A percentile compares a stretch with the other conserved stretches of the same genome.
phyloP scores from a whole-genome alignment of 2,113 vertebrate species.

The Trachemys scripta region DNA sequence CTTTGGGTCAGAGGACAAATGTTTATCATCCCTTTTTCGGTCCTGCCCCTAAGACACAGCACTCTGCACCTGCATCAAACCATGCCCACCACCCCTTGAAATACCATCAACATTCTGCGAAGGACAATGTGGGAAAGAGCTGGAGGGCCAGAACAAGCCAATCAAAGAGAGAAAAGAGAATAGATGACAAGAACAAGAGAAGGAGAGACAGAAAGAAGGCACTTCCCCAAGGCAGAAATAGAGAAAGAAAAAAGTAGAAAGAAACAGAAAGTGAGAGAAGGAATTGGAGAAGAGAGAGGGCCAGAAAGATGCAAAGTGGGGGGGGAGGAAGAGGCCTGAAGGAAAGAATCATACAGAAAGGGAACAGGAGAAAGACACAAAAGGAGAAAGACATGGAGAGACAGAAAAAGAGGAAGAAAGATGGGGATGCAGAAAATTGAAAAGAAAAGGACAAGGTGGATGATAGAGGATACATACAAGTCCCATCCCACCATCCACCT shows the following conservation, averaged over 20 bases:
- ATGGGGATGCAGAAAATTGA: not conserved
- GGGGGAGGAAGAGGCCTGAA: not conserved
- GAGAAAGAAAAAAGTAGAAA: not conserved
- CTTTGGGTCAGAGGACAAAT: not conserved
- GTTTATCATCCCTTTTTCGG: not conserved
- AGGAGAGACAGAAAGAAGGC: not conserved
- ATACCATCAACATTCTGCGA: conserved; percentile 41
- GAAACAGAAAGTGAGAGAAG: not conserved
- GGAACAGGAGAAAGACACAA: not conserved
- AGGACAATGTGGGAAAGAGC: conserved; percentile 36
- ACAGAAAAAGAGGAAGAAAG: not conserved
- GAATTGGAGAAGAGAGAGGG: not conserved
- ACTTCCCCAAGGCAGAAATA: not conserved
- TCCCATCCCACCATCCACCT: not conserved
- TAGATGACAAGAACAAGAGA: not conserved
- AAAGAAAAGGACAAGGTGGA: not conserved
- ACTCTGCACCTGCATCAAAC: conserved; percentile 35
- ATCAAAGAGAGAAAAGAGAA: not conserved
- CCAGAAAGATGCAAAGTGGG: fast-evolving
- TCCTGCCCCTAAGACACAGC: not conserved
- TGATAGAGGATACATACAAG: not conserved
- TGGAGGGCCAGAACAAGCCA: conserved; percentile 12
- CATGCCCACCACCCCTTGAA: conserved; percentile 22
- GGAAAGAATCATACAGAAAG: not conserved
- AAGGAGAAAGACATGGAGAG: not conserved